Percentiles rank a stretch among this genome's conserved stretches.
Conservation (phyloP, 1,140 invertebrate species). For the Sitobion miscanthi region DNA sequence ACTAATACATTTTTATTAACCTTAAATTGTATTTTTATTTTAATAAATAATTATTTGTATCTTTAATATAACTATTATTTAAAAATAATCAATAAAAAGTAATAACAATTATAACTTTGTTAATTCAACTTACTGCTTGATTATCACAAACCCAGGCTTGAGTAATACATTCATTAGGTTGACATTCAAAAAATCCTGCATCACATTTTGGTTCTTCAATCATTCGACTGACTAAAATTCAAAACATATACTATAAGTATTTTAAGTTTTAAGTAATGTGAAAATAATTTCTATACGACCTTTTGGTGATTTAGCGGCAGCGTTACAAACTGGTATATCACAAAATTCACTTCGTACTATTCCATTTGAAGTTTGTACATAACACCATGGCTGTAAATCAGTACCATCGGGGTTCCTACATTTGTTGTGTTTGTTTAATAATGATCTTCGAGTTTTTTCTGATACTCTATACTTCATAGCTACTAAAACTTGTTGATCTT, state of each 20-base stretch:
- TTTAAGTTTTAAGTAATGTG: not conserved
- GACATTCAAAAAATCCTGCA: constrained; percentile 65
- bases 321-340: constrained; percentile 66
- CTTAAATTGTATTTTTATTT: no score
- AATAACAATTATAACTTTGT: not conserved
- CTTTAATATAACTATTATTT: not conserved
- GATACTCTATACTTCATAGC: constrained; percentile 62
- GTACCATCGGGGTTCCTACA: constrained; percentile 67
- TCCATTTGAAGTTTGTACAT: constrained; percentile 59
- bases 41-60: not conserved
- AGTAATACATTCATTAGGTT: constrained; percentile 66
- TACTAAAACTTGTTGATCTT: constrained; percentile 62
- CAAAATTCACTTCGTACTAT: constrained; percentile 65
- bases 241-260: not conserved
- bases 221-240: constrained; percentile 18
- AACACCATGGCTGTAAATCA: constrained; percentile 70
- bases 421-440: constrained; percentile 65
- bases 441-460: constrained; percentile 60
- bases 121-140: constrained; percentile 63
- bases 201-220: constrained; percentile 61
- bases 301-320: constrained; percentile 31
- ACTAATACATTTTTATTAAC: no score
- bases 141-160: constrained; percentile 67
- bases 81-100: no score
- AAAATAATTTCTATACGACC: constrained; percentile 50